Conservation (phyloP, 1,140 invertebrate species). For the Aphaenogaster floridana region DNA sequence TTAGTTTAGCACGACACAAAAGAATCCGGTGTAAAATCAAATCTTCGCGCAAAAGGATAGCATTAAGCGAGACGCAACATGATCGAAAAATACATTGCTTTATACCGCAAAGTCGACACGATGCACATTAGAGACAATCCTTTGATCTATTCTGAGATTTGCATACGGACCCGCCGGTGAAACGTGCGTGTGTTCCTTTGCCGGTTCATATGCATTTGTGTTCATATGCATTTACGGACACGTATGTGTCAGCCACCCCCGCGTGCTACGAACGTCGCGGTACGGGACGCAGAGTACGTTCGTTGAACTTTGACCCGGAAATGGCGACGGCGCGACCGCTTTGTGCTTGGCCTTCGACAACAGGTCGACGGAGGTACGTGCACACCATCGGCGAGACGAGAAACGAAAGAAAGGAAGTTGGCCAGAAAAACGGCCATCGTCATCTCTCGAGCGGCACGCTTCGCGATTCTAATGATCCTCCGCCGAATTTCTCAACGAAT, state of each 20-base stretch:
- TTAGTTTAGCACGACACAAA: neutral
- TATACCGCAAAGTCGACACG: constrained; percentile 9
- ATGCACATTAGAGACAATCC: constrained; percentile 34
- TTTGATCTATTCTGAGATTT: constrained; percentile 67
- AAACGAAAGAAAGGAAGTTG: constrained; percentile 43
- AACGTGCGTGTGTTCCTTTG: neutral
- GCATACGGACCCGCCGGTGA: neutral
- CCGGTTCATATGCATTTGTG: neutral
- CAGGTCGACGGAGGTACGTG: constrained; percentile 61
- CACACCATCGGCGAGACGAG: constrained; percentile 25
- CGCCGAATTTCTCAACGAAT: neutral
- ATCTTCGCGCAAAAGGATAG: neutral
- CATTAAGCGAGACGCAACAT: constrained; percentile 8
- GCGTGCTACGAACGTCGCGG: constrained; percentile 15
- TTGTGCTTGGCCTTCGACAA: constrained; percentile 76
- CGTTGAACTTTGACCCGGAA: constrained; percentile 76
- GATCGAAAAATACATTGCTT: constrained; percentile 24
- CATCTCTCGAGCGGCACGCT: neutral
- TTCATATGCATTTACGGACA: neutral
- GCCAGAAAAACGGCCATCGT: neutral
- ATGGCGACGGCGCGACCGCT: constrained; percentile 54
- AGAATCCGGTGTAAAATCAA: neutral
- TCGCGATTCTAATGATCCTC: constrained; percentile 7
- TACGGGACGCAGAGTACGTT: constrained; percentile 49
- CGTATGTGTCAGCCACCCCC: neutral